phyloP scores from a whole-genome alignment of 2,888 invertebrate genomes.

The Dorcus parallelipipedus region DNA sequence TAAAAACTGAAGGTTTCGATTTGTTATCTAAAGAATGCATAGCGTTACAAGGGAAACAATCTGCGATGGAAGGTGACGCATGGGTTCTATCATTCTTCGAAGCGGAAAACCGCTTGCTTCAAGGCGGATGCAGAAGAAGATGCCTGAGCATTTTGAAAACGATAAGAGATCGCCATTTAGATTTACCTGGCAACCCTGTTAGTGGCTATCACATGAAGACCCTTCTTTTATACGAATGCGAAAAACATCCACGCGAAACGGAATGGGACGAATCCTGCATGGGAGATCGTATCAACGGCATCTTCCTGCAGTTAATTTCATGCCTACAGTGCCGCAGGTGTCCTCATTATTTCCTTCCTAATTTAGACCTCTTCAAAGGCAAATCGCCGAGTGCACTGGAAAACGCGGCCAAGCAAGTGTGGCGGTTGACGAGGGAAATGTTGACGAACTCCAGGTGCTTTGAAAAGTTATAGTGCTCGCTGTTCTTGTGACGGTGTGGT shows the following conservation, averaged over 20 bases:
- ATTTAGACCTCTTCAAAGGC: constrained; percentile 89
- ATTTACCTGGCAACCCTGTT: constrained; percentile 83
- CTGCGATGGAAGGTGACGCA: constrained; percentile 92
- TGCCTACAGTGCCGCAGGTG: constrained; percentile 92
- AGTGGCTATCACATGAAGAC: constrained; percentile 89
- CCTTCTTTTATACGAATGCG: constrained; percentile 88
- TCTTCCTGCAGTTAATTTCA: constrained; percentile 92
- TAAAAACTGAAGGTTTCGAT: constrained; percentile 93
- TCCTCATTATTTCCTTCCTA: constrained; percentile 93
- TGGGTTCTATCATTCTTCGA: constrained; percentile 90
- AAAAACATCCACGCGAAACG: constrained; percentile 89
- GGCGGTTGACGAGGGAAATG: constrained; percentile 87
- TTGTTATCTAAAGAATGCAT: constrained; percentile 84
- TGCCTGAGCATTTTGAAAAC: constrained; percentile 88
- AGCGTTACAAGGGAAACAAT: constrained; percentile 77
- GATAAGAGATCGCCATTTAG: constrained; percentile 84
- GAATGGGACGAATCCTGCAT: constrained; percentile 93
- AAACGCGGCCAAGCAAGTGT: constrained; percentile 90
- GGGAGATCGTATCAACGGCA: constrained; percentile 89
- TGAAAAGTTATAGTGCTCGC: constrained; percentile 70
- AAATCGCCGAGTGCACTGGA: constrained; percentile 86
- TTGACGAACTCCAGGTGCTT: constrained; percentile 87
- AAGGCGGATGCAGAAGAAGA: constrained; percentile 81
- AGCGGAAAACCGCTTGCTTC: constrained; percentile 85
- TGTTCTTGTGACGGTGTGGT: too few relatives aligned